These are phyloP conservation scores for Sisyra nigra DNA, from an alignment of 2,888 invertebrate species.

Conservation along the genomic window DNA sequence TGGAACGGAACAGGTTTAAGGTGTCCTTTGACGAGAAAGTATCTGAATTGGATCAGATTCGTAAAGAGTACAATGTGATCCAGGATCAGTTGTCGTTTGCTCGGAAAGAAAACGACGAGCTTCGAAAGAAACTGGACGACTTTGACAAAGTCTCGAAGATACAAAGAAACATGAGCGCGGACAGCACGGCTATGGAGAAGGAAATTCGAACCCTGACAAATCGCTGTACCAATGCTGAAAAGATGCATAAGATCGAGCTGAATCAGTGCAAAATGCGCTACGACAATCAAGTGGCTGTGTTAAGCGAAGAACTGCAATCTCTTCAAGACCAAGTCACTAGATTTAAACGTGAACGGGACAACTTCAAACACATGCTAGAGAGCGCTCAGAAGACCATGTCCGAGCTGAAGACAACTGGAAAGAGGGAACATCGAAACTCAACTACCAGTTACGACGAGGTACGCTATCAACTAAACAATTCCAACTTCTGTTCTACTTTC, in stretches of 20 bases:
- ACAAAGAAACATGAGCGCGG: constrained; percentile 60
- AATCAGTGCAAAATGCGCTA: constrained; percentile 69
- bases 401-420: constrained; percentile 48
- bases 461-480: constrained; percentile 14
- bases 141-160: constrained; percentile 72
- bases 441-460: constrained; percentile 61
- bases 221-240: constrained; percentile 47
- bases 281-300: constrained; percentile 65
- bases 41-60: constrained; percentile 51
- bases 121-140: constrained; percentile 65
- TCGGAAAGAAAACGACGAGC: constrained; percentile 62
- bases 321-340: constrained; percentile 64
- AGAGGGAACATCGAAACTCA: constrained; percentile 38
- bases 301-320: constrained; percentile 68
- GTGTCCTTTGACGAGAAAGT: constrained; percentile 58
- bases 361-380: constrained; percentile 79
- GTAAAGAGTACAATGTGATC: constrained; percentile 47
- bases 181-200: constrained; percentile 55
- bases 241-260: constrained; percentile 59
- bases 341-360: constrained; percentile 76
- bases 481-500: no score
- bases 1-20: constrained; percentile 51
- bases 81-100: constrained; percentile 58
- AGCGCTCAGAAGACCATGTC: constrained; percentile 71
- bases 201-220: constrained; percentile 55